A percentile compares a stretch with the other conserved stretches of the same genome.
phyloP scores from a whole-genome alignment of 2,113 vertebrate genomes.

The Thermophis baileyi region DNA sequence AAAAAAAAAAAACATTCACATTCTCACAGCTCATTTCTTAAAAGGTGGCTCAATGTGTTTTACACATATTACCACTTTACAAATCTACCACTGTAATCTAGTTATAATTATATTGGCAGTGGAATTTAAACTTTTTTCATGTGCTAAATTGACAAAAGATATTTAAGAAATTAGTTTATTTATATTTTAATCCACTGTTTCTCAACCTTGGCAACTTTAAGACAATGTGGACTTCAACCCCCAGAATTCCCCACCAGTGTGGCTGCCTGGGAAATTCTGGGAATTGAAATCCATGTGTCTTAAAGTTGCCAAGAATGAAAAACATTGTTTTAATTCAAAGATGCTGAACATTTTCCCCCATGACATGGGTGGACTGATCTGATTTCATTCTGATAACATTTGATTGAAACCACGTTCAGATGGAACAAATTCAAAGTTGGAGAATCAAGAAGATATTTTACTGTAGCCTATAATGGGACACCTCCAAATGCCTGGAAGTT shows the following conservation, averaged over 20 bases:
- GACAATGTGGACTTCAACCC: background rate
- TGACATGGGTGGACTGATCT: background rate
- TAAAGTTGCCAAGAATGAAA: background rate
- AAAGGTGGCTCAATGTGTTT: background rate
- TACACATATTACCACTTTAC: background rate
- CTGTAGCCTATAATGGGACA: background rate
- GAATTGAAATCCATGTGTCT: background rate
- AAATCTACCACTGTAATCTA: background rate
- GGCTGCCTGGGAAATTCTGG: background rate
- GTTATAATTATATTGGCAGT: background rate
- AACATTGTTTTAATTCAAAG: background rate
- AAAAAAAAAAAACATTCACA: conserved; percentile 34
- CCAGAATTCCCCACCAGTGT: background rate
- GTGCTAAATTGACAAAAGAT: background rate
- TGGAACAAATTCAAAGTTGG: background rate
- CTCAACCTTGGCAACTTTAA: background rate
- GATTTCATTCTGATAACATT: background rate
- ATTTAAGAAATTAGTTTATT: background rate
- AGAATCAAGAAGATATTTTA: background rate
- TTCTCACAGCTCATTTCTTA: conserved; percentile 24
- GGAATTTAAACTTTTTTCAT: background rate
- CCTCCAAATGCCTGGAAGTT: background rate
- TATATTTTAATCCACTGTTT: background rate
- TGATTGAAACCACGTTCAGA: background rate
- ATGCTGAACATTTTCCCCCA: background rate